Evolutionary conservation across 2,888 invertebrate species (phyloP).

Genomic region (Papilio elwesi): DNA sequence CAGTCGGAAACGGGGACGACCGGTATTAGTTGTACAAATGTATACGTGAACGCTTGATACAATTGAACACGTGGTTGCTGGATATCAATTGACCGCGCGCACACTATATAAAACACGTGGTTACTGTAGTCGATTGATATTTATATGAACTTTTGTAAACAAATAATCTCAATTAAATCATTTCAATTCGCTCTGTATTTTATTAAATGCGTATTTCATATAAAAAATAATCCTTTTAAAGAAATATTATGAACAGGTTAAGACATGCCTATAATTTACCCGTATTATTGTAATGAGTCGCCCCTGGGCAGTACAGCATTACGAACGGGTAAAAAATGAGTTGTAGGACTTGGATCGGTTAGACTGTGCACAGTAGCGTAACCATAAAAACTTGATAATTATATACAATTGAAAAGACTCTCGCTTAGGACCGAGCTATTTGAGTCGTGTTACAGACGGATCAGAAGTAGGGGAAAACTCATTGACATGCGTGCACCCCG

Average conservation of each 20-base stretch:
- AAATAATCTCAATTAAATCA: too few species aligned
- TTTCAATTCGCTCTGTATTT: too few species aligned
- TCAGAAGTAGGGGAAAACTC: constrained; percentile 47
- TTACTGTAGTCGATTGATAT: too few species aligned
- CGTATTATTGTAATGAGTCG: constrained; percentile 25
- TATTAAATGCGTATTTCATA: background rate
- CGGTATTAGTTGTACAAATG: too few species aligned
- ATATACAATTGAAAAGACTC: background rate
- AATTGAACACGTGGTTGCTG: too few species aligned
- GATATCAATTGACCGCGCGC: too few species aligned
- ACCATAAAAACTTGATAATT: constrained; percentile 19
- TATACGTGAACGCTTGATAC: too few species aligned
- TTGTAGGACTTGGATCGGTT: background rate
- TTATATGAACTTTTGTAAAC: too few species aligned
- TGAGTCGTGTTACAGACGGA: constrained; percentile 31
- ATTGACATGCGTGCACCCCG: constrained; percentile 67
- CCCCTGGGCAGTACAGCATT: background rate
- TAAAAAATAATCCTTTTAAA: constrained; percentile 4
- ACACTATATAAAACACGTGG: too few species aligned
- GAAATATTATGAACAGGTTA: constrained; percentile 1
- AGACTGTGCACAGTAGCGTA: constrained; percentile 9
- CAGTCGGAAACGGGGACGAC: too few species aligned
- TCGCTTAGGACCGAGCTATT: background rate
- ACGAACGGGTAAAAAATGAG: background rate
- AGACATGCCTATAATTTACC: constrained; percentile 19